Conservation (phyloP, 1,140 invertebrate species). For the Mylabris phalerata region DNA sequence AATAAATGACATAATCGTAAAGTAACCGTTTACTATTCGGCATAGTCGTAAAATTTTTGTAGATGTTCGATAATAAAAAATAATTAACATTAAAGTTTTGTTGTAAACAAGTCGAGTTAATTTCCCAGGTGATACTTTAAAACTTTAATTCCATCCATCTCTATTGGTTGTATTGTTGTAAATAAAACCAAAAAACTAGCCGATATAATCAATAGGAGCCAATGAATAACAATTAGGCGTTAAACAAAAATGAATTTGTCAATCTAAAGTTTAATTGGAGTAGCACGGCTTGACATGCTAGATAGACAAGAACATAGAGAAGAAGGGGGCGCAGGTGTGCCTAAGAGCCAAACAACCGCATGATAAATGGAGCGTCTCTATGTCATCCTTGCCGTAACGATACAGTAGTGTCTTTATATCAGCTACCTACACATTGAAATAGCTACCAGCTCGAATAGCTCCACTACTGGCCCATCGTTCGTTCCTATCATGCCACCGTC, state of each 20-base stretch:
- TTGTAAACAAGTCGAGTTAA: constrained; percentile 6
- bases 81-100: constrained; percentile 8
- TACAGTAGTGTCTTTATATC: constrained; percentile 8
- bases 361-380: constrained; percentile 23
- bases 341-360: constrained; percentile 10
- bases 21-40: background rate
- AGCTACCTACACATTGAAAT: background rate
- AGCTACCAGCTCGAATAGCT: background rate
- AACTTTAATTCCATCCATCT: constrained; percentile 2
- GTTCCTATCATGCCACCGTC: constrained; percentile 1
- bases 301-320: constrained; percentile 8
- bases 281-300: constrained; percentile 13
- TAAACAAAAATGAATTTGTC: constrained; percentile 26
- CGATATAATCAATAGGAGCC: constrained; percentile 19
- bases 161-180: background rate
- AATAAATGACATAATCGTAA: constrained; percentile 11
- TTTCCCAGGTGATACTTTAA: constrained; percentile 9
- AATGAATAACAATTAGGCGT: constrained; percentile 24
- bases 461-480: background rate
- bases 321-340: constrained; percentile 18
- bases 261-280: constrained; percentile 27
- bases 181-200: background rate
- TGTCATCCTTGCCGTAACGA: constrained; percentile 11
- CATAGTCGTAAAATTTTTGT: constrained; percentile 2
- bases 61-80: constrained; percentile 6